These are phyloP conservation scores for Grammomys surdaster DNA, from an alignment of 2,113 vertebrate genomes.

Conservation along the genomic window DNA sequence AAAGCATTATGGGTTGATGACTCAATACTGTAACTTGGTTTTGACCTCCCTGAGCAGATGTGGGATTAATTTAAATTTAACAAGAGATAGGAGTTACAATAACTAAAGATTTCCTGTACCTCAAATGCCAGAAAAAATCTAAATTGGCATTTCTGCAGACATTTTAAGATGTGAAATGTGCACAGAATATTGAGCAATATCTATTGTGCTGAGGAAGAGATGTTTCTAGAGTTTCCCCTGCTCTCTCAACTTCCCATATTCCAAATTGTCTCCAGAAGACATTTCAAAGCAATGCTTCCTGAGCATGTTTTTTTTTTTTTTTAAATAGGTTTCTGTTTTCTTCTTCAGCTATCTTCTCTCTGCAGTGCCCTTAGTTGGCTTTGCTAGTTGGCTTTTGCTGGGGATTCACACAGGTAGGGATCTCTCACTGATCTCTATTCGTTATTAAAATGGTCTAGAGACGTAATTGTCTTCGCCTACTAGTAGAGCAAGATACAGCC, in stretches of 20 bases:
- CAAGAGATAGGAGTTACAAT: slow-evolving; percentile 41
- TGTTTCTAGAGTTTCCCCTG: slow-evolving; percentile 10
- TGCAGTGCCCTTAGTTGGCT: not conserved
- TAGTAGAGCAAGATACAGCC: not conserved
- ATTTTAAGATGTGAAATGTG: slow-evolving; percentile 45
- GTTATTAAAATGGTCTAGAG: not conserved
- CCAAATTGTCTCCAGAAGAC: not conserved
- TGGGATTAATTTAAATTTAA: slow-evolving; percentile 69
- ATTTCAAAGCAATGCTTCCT: slow-evolving; percentile 8
- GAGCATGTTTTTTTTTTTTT: no score
- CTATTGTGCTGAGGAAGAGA: slow-evolving; percentile 1
- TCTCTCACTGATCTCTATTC: not conserved
- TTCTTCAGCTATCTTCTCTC: not conserved
- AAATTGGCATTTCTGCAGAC: slow-evolving; percentile 66
- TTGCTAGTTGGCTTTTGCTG: slow-evolving; percentile 19
- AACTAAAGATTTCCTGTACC: slow-evolving; percentile 53
- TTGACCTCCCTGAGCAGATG: slow-evolving; percentile 54
- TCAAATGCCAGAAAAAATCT: slow-evolving; percentile 61
- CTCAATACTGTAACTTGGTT: slow-evolving; percentile 33
- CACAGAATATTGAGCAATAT: slow-evolving; percentile 2
- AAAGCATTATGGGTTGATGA: slow-evolving; percentile 31
- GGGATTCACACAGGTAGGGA: not conserved
- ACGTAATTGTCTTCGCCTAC: not conserved
- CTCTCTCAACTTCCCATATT: not conserved
- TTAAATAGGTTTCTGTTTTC: not conserved